Evolutionary conservation across 35 echinoderm and acorn worm species (phyloP).

Genomic region (Chiridota heheva): DNA sequence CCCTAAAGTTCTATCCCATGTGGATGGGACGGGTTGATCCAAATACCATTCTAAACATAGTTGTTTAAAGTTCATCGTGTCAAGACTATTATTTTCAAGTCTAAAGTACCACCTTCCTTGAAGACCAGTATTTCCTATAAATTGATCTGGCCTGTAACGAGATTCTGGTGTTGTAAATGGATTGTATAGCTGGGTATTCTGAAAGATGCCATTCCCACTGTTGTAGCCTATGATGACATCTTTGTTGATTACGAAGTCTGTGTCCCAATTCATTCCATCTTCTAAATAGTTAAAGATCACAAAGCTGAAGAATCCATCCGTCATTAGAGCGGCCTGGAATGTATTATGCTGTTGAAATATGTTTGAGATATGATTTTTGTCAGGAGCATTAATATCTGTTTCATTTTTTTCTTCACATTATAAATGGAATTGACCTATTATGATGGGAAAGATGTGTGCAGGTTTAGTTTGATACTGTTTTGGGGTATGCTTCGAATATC

Average conservation of each 20-base stretch:
- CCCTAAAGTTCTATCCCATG: slow-evolving; percentile 33
- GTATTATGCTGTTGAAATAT: slow-evolving; percentile 31
- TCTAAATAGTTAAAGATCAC: slow-evolving; percentile 59
- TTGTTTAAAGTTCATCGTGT: slow-evolving; percentile 34
- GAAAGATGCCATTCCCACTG: slow-evolving; percentile 14
- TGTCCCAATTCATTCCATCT: slow-evolving; percentile 56
- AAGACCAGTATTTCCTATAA: slow-evolving; percentile 43
- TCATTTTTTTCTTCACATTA: too few relatives aligned
- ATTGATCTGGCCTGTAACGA: slow-evolving; percentile 46
- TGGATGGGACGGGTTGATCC: slow-evolving; percentile 3
- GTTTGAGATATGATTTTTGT: neutral
- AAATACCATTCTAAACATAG: slow-evolving; percentile 49
- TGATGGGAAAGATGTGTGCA: too few relatives aligned
- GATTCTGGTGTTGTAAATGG: slow-evolving; percentile 4
- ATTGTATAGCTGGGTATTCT: slow-evolving; percentile 16
- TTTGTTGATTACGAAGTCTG: slow-evolving; percentile 4
- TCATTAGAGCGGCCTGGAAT: slow-evolving; percentile 60
- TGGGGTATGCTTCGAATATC: too few relatives aligned
- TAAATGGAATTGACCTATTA: too few relatives aligned
- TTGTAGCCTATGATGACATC: slow-evolving; percentile 63
- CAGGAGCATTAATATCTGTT: too few relatives aligned
- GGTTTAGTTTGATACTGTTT: too few relatives aligned
- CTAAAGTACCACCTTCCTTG: slow-evolving; percentile 54
- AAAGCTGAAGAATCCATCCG: slow-evolving; percentile 49
- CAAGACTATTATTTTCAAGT: slow-evolving; percentile 49